These are phyloP conservation scores for Harmothoe impar DNA, from an alignment of 2,888 invertebrate genomes.

Conservation along the genomic window DNA sequence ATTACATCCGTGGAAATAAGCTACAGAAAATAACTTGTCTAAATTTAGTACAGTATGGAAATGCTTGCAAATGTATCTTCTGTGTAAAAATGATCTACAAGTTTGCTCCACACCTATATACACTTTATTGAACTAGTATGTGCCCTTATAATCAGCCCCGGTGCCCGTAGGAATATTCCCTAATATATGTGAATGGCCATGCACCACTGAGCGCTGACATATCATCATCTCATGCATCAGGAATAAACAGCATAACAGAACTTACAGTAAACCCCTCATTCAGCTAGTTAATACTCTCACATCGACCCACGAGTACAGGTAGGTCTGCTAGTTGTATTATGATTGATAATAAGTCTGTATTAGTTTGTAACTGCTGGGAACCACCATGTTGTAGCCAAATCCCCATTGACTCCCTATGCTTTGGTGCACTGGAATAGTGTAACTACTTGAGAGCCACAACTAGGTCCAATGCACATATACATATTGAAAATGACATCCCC, in stretches of 20 bases:
- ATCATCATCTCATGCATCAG: not conserved
- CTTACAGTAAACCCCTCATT: constrained; percentile 48
- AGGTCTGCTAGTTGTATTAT: constrained; percentile 46
- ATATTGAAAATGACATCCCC: not conserved
- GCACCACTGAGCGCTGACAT: not conserved
- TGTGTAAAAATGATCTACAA: not conserved
- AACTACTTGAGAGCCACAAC: constrained; percentile 10
- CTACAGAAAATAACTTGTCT: constrained; percentile 13
- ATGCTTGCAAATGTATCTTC: not conserved
- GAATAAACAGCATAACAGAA: constrained; percentile 4
- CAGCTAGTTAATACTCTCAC: constrained; percentile 41
- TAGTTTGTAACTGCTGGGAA: not conserved
- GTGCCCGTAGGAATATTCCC: not conserved
- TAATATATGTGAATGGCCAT: not conserved
- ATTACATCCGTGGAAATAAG: constrained; percentile 3
- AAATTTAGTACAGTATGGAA: not conserved
- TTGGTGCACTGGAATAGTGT: not conserved
- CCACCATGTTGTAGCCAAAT: not conserved
- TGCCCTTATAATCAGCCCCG: not conserved
- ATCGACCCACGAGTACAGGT: constrained; percentile 1
- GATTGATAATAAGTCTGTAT: constrained; percentile 47
- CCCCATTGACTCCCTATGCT: not conserved
- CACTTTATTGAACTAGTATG: not conserved
- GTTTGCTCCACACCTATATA: not conserved
- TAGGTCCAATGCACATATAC: not conserved